A percentile compares a stretch with the other conserved stretches of the same genome.
Conservation (phyloP, 1,140 invertebrate species). For the Drosophila guanche region DNA sequence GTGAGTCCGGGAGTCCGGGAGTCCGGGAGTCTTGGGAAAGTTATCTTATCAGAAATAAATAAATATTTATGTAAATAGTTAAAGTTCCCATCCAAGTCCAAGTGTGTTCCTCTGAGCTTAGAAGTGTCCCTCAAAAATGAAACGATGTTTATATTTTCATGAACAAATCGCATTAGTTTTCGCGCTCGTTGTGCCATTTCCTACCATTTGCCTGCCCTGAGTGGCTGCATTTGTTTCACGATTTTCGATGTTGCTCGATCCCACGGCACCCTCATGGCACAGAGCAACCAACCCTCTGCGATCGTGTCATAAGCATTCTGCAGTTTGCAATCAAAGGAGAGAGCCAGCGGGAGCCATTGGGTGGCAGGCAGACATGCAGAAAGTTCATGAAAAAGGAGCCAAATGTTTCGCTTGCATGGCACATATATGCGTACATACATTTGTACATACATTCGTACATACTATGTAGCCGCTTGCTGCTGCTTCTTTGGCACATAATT, state of each 20-base stretch:
- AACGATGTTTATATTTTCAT: no score
- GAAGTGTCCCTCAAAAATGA: no score
- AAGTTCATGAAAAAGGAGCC: slow-evolving; percentile 31
- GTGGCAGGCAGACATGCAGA: slow-evolving; percentile 5
- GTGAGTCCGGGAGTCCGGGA: no score
- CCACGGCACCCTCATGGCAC: slow-evolving; percentile 31
- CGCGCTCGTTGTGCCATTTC: neutral
- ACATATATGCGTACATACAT: neutral
- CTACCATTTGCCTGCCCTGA: no score
- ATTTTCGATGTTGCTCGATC: slow-evolving; percentile 29
- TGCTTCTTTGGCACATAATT: slow-evolving; percentile 73
- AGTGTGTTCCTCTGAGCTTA: no score
- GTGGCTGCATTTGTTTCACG: slow-evolving; percentile 14
- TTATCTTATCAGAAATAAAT: slow-evolving; percentile 5
- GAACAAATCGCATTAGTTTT: neutral
- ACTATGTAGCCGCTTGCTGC: neutral
- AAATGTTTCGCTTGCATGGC: neutral
- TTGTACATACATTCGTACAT: neutral
- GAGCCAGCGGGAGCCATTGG: slow-evolving; percentile 14
- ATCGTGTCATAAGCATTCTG: slow-evolving; percentile 67
- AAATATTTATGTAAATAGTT: no score
- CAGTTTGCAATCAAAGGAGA: slow-evolving; percentile 64
- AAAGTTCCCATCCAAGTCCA: no score
- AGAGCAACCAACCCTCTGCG: slow-evolving; percentile 2
- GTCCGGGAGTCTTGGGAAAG: slow-evolving; percentile 50